Base-by-base conservation (phyloP, 2,888 invertebrate species). In the Rhabditoides inermis region DNA sequence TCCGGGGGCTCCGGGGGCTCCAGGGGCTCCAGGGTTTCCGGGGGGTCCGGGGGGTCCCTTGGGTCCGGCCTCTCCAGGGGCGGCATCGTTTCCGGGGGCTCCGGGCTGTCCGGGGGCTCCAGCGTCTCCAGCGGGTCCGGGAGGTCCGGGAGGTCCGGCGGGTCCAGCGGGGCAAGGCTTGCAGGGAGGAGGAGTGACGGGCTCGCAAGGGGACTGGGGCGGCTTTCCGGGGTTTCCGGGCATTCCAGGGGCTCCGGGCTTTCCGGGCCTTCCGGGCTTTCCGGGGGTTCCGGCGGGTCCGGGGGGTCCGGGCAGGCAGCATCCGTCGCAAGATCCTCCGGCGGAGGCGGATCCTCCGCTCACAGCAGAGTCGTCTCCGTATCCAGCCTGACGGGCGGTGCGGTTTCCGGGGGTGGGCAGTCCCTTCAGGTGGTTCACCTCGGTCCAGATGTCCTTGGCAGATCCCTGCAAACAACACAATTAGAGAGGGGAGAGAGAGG, bases 241-340 rank as follows among this genome's bases (percentile, higher is more conserved):
- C 32, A 64, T 56, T 56, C 68, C 69, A 51, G 65, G 58, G n/a
- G 63, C 62, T 61, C 63, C 65, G 47, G 69, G 68, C 57, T 66
- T 68, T 95, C 79, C 95, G 95, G 1, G 92, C 89, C 67, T 88
- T 84, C 0, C 95, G 95, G 67, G 85, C 88, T 76, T 95, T 92
- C 18, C 94, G 95, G 77, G 99, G 98, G 2, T 98, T 95, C 78
- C 92, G 92, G 79, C 92, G 92, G 78, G 94, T 94, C 59, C 90
- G 84, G 2, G 92, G 92, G 44, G 88, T 89, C 77, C 85, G 83
- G 0, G 92, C n/a, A n/a, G n/a, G n/a, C n/a, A n/a, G n/a, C n/a
- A n/a, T n/a, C n/a, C n/a, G n/a, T n/a, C n/a, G n/a, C n/a, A n/a
- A n/a, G n/a, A n/a, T n/a, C n/a, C n/a, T n/a, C n/a, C n/a, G n/a